These are phyloP conservation scores for Apolygus lucorum DNA, from an alignment of 1,140 invertebrate species.

Conservation along the genomic window DNA sequence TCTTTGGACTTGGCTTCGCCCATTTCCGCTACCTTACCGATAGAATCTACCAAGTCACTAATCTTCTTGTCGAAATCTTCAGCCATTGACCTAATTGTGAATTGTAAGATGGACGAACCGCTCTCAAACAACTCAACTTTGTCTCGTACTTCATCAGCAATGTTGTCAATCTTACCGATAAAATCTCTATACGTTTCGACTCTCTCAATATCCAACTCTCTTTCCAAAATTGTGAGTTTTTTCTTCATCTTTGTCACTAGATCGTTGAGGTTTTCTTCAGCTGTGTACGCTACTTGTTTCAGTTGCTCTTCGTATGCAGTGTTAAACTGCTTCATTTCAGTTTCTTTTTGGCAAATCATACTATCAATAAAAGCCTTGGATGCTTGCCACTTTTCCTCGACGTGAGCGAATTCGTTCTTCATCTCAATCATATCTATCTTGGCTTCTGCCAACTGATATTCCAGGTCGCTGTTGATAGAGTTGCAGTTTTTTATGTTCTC, in stretches of 20 bases:
- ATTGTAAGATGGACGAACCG: not conserved
- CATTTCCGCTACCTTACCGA: not conserved
- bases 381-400: constrained; percentile 23
- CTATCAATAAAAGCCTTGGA: constrained; percentile 17
- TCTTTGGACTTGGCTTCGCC: constrained; percentile 11
- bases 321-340: constrained; percentile 19
- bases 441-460: constrained; percentile 18
- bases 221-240: constrained; percentile 4
- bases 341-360: constrained; percentile 14
- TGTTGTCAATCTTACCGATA: not conserved
- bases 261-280: constrained; percentile 11
- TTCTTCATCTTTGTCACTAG: constrained; percentile 18
- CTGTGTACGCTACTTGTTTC: constrained; percentile 12
- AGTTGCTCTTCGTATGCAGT: constrained; percentile 10
- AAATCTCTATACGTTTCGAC: not conserved
- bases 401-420: constrained; percentile 1
- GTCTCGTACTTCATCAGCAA: constrained; percentile 9
- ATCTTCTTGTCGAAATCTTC: constrained; percentile 17
- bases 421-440: constrained; percentile 21
- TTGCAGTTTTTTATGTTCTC: constrained; percentile 25
- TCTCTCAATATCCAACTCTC: constrained; percentile 12
- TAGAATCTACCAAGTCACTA: constrained; percentile 11
- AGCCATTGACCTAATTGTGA: constrained; percentile 24
- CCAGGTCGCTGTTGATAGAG: constrained; percentile 23
- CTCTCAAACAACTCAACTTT: constrained; percentile 16